These are phyloP conservation scores for Odontophorus gujanensis DNA, from an alignment of 2,113 vertebrate species.

Conservation along the genomic window DNA sequence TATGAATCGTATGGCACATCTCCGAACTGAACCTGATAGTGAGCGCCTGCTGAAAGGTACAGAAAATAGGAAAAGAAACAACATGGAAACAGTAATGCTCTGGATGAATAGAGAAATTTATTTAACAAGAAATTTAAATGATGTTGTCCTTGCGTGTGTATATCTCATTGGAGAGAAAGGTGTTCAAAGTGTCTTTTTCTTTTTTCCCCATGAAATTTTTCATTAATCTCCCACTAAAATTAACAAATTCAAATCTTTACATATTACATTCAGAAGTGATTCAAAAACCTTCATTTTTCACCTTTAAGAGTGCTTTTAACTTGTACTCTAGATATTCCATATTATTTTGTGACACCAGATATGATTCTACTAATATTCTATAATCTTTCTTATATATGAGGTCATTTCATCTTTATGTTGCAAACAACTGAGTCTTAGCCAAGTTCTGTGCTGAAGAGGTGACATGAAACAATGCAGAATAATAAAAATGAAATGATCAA, in stretches of 20 bases:
- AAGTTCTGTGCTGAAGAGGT: not conserved
- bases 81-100: not conserved
- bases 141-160: not conserved
- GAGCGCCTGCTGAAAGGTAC: conserved; percentile 89
- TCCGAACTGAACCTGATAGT: conserved; percentile 89
- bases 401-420: not conserved
- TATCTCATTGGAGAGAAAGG: not conserved
- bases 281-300: not conserved
- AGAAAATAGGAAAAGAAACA: not conserved
- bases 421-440: not conserved
- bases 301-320: not conserved
- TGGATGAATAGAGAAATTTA: not conserved
- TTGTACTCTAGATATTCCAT: not conserved
- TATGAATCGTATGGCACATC: conserved; percentile 80
- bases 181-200: not conserved
- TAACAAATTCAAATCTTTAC: not conserved
- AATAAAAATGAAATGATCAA: not conserved
- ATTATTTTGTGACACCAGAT: not conserved
- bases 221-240: not conserved
- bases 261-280: not conserved
- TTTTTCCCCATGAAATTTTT: not conserved
- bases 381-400: not conserved
- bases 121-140: not conserved
- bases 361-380: not conserved
- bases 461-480: not conserved